phyloP scores from a whole-genome alignment of 2,888 invertebrate genomes.

The Phengaris arion region DNA sequence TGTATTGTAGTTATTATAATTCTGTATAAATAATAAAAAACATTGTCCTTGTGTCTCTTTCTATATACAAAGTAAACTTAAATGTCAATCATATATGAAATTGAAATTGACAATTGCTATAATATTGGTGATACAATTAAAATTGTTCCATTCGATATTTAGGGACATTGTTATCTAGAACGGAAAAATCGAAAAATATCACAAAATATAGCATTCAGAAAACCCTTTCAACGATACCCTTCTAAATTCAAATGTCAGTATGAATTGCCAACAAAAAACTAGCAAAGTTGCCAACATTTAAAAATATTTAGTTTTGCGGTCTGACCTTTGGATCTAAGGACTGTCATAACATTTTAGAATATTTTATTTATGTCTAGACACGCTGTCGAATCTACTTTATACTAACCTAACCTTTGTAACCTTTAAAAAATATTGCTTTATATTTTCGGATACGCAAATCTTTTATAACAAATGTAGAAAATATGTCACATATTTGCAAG shows the following conservation, averaged over 20 bases:
- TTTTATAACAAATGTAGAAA: background rate
- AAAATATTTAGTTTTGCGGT: constrained; percentile 16
- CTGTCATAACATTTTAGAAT: background rate
- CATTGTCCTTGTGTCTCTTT: too few relatives aligned
- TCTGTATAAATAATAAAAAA: too few relatives aligned
- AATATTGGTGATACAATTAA: background rate
- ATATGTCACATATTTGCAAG: too few relatives aligned
- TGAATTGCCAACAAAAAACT: constrained; percentile 7
- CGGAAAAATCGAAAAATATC: constrained; percentile 25
- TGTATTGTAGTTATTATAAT: too few relatives aligned
- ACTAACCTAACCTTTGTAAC: background rate
- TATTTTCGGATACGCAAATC: background rate
- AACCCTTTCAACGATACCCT: background rate
- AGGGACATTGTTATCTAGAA: constrained; percentile 22
- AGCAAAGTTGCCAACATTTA: background rate
- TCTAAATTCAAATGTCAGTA: constrained; percentile 17
- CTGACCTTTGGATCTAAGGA: constrained; percentile 10
- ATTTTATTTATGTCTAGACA: constrained; percentile 11
- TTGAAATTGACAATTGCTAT: background rate
- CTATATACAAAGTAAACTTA: too few relatives aligned
- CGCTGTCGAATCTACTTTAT: background rate
- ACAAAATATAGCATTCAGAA: constrained; percentile 9
- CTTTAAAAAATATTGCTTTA: background rate
- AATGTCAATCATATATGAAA: too few relatives aligned
- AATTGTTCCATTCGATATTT: constrained; percentile 18